Percentiles rank a stretch among this genome's conserved stretches.
Conservation (phyloP, 2,888 invertebrate genomes). For the Melinaea menophilus region DNA sequence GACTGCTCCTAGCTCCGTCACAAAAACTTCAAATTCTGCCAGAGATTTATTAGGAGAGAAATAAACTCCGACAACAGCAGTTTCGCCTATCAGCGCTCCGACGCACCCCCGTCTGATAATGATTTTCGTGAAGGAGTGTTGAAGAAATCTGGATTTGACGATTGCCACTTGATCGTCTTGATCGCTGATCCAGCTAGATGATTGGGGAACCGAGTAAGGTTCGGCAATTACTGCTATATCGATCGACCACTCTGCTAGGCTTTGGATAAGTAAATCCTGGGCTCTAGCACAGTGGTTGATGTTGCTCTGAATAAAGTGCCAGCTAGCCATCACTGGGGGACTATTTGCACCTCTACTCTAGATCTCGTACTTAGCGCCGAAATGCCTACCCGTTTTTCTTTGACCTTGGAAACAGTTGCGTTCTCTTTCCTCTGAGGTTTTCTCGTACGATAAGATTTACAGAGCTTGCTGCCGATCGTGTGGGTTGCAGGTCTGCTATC, state of each 20-base stretch:
- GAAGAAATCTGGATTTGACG: neutral
- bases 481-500: too few species aligned
- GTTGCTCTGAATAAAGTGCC: too few species aligned
- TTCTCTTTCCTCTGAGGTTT: neutral
- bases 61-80: slow-evolving; percentile 26
- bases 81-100: slow-evolving; percentile 6
- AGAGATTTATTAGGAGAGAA: slow-evolving; percentile 31
- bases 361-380: neutral
- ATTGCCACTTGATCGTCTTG: slow-evolving; percentile 7
- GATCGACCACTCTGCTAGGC: too few species aligned
- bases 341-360: slow-evolving; percentile 5
- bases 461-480: slow-evolving; percentile 1
- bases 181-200: slow-evolving; percentile 7
- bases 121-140: neutral
- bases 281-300: too few species aligned
- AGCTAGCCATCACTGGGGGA: too few species aligned
- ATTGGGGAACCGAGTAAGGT: slow-evolving; percentile 16
- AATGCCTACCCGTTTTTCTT: neutral
- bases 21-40: slow-evolving; percentile 29
- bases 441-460: neutral
- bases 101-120: slow-evolving; percentile 24
- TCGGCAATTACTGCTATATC: slow-evolving; percentile 4
- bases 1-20: slow-evolving; percentile 9
- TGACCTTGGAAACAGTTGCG: too few species aligned
- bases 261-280: too few species aligned